phyloP scores from a whole-genome alignment of 2,888 invertebrate species.

The Choristoneura rosaceana region DNA sequence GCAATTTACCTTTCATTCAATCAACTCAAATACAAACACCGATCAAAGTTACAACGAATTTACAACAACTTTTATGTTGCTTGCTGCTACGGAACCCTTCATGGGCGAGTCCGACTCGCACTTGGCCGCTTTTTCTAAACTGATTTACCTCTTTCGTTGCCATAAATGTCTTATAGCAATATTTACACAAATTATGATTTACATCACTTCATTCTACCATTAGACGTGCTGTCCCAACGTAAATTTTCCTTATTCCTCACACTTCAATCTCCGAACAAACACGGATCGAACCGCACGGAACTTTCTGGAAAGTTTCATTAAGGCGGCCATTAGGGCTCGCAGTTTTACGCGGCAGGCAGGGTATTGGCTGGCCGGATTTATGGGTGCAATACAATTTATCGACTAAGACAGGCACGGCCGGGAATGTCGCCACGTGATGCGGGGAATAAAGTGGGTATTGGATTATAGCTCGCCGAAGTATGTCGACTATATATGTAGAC shows the following conservation, averaged over 20 bases:
- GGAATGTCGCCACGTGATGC: conserved; percentile 60
- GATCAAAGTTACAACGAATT: no score
- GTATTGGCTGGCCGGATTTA: conserved; percentile 67
- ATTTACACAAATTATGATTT: not conserved
- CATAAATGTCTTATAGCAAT: not conserved
- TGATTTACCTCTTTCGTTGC: not conserved
- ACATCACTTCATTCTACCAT: not conserved
- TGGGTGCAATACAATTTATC: conserved; percentile 65
- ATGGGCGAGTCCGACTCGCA: no score
- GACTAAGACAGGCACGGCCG: conserved; percentile 45
- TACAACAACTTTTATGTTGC: no score
- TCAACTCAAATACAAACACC: no score
- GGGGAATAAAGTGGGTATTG: conserved; percentile 36
- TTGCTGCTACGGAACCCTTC: no score
- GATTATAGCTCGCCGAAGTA: not conserved
- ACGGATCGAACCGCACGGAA: conserved; percentile 25
- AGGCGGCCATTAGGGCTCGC: conserved; percentile 57
- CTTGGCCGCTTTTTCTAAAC: no score
- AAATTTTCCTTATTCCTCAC: conserved; percentile 24
- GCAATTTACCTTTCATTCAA: no score
- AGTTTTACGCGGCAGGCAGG: conserved; percentile 51
- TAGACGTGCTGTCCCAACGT: not conserved
- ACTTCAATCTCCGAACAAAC: conserved; percentile 32
- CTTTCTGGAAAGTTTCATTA: conserved; percentile 57
- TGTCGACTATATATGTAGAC: not conserved